A percentile compares a stretch with the other conserved stretches of the same genome.
Conservation (phyloP, 2,797 vertebrate species). For the Ambastaia sidthimunki region DNA sequence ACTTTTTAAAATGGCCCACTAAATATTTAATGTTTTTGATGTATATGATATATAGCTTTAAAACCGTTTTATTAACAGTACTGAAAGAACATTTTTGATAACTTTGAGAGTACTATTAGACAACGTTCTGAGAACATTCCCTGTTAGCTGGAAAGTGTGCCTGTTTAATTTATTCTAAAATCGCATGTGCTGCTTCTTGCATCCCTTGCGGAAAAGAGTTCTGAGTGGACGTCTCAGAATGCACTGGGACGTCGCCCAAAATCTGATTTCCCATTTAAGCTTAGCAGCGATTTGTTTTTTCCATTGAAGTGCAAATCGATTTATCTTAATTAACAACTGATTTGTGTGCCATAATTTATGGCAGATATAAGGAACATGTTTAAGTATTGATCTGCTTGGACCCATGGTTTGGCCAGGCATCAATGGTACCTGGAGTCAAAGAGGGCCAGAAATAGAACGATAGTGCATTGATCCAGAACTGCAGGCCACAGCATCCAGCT, state of each 20-base stretch:
- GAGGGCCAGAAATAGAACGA: conserved; percentile 54
- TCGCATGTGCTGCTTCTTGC: not conserved
- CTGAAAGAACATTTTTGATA: too few relatives aligned
- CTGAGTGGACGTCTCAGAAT: not conserved
- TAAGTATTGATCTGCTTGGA: conserved; percentile 46
- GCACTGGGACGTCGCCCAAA: conserved; percentile 4
- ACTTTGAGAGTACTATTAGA: too few relatives aligned
- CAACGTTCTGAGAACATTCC: too few relatives aligned
- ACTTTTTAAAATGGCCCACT: too few relatives aligned
- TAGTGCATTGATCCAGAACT: conserved; percentile 33
- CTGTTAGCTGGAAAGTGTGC: not conserved
- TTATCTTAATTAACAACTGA: conserved; percentile 47
- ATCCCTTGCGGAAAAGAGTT: not conserved
- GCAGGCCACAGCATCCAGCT: conserved; percentile 14
- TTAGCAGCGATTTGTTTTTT: not conserved
- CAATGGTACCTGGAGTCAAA: conserved; percentile 27
- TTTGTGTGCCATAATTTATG: conserved; percentile 17
- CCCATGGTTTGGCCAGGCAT: conserved; percentile 42
- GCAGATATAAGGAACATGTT: conserved; percentile 40
- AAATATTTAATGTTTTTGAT: too few relatives aligned
- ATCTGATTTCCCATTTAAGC: conserved; percentile 31
- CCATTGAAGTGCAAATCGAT: conserved; percentile 15
- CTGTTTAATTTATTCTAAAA: not conserved
- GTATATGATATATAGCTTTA: too few relatives aligned
- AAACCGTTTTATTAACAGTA: too few relatives aligned